phyloP scores from a whole-genome alignment of 2,113 vertebrate genomes.

The Arvicanthis niloticus region DNA sequence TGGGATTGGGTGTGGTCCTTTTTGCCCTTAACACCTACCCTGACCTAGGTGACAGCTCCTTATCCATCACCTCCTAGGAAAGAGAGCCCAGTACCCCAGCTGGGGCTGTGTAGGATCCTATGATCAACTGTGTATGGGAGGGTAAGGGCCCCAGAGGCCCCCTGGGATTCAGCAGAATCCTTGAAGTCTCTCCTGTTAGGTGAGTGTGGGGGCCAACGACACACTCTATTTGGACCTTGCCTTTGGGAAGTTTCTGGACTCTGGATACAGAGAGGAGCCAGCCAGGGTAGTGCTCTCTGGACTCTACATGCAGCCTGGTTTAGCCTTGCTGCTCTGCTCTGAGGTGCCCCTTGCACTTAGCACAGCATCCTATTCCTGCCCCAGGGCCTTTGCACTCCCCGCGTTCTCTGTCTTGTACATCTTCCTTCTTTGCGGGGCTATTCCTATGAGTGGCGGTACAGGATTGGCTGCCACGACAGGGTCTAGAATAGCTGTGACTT shows the following conservation, averaged over 20 bases:
- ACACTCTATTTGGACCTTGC: neutral
- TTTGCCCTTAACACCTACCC: neutral
- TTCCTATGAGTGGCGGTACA: neutral
- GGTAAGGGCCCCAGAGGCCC: neutral
- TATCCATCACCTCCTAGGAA: neutral
- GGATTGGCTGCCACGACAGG: neutral
- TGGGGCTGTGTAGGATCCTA: neutral
- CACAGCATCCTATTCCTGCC: neutral
- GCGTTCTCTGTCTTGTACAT: accelerated
- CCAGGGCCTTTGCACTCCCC: neutral
- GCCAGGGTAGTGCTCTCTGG: neutral
- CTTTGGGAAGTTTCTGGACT: neutral
- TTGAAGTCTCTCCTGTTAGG: neutral
- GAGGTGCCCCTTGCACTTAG: neutral
- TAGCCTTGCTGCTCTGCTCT: neutral
- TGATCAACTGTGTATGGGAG: neutral
- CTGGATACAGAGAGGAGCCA: neutral
- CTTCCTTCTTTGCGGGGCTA: neutral
- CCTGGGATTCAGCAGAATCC: too few species aligned
- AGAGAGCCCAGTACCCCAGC: too few species aligned
- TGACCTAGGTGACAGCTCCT: neutral
- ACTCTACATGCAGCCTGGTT: accelerated
- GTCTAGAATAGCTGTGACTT: neutral
- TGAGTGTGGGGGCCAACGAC: neutral
- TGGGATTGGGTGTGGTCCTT: neutral